phyloP scores from a whole-genome alignment of 2,888 invertebrate genomes.

The Caenorhabditis virilis region DNA sequence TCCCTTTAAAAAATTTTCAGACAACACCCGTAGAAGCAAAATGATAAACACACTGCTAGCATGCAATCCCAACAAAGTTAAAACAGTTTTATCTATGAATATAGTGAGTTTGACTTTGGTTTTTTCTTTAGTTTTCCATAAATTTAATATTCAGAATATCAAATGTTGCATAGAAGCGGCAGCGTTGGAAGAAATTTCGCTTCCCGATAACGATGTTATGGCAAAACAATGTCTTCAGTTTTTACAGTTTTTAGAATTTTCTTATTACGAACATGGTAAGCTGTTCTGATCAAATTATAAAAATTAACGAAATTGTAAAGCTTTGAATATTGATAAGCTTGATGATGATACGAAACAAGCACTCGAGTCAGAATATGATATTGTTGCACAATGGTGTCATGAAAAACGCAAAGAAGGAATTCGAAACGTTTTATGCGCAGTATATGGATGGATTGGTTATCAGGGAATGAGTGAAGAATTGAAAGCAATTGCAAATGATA shows the following conservation, averaged over 20 bases:
- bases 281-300: not conserved
- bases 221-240: slow-evolving; percentile 1
- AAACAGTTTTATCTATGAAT: slow-evolving; percentile 1
- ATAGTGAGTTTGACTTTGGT: no score
- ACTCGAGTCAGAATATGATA: not conserved
- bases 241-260: not conserved
- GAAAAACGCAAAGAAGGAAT: not conserved
- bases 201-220: slow-evolving; percentile 6
- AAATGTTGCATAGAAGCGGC: slow-evolving; percentile 17
- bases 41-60: slow-evolving; percentile 11
- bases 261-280: slow-evolving; percentile 2
- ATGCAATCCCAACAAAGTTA: not conserved
- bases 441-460: not conserved
- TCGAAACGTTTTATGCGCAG: not conserved
- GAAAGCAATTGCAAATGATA: not conserved
- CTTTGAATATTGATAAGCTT: not conserved
- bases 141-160: slow-evolving; percentile 10
- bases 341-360: not conserved
- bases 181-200: slow-evolving; percentile 10
- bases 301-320: not conserved
- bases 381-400: slow-evolving; percentile 1
- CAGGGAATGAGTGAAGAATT: not conserved
- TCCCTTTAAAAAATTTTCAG: not conserved
- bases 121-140: no score
- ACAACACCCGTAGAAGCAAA: slow-evolving; percentile 15